Percentiles rank a stretch among this genome's conserved stretches.
Conservation (phyloP, 2,888 invertebrate genomes). For the Drosophila paracracens region DNA sequence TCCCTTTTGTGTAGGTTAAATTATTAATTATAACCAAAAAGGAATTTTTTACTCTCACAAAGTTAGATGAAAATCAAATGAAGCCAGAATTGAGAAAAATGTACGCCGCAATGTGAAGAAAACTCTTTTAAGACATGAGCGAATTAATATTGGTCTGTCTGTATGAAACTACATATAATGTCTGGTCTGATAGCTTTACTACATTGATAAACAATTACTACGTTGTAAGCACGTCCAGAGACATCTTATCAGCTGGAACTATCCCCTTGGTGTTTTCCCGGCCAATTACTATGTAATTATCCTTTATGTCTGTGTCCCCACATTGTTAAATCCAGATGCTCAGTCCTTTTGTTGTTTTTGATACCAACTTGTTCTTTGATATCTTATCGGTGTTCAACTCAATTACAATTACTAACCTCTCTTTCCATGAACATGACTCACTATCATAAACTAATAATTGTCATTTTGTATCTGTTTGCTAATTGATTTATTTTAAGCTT, state of each 20-base stretch:
- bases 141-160: background rate
- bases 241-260: constrained; percentile 50
- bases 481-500: constrained; percentile 8
- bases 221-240: constrained; percentile 26
- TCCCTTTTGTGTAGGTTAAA: too few species aligned
- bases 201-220: constrained; percentile 35
- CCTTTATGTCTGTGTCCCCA: constrained; percentile 1
- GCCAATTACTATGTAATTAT: constrained; percentile 12
- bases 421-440: constrained; percentile 18
- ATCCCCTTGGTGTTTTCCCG: background rate
- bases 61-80: too few species aligned
- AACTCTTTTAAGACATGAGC: background rate
- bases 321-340: background rate
- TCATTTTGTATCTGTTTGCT: background rate
- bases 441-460: constrained; percentile 1
- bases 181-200: constrained; percentile 34
- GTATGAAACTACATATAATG: constrained; percentile 12
- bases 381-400: constrained; percentile 29
- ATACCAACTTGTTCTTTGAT: constrained; percentile 22
- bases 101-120: background rate
- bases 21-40: too few species aligned
- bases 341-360: constrained; percentile 3
- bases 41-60: too few species aligned
- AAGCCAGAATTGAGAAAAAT: too few species aligned
- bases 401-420: background rate